Base-by-base conservation (phyloP, 2,888 invertebrate genomes). In the Drosophila merina region DNA sequence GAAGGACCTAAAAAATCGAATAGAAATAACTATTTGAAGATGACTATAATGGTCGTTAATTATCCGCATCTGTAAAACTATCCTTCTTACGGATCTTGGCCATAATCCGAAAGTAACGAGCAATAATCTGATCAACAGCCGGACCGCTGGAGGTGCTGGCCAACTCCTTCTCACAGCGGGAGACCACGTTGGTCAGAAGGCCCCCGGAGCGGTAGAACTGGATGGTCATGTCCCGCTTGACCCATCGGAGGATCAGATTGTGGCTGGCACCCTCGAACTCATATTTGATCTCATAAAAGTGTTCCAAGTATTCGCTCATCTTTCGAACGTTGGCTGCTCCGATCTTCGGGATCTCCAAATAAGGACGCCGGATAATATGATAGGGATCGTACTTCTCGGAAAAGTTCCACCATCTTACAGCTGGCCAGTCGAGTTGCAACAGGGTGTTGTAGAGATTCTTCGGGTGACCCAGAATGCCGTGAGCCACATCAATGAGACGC, bases 401-500 rank as follows among this genome's bases (percentile, higher is more conserved):
- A 57, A 79, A 91, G 54, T 87, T 82, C 9, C 75, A 72, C 30
- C 67, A 79, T 3, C 90, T 87, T 14, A 89, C 79, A 4, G 83
- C 74, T 0, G 86, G 79, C 87, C 90, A 89, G 64, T 89, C 77
- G 0, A 91, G 63, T 0, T 64, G 60, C 4, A 91, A 62, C 49
- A 89, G 57, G 1, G 91, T 91, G 51, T 91, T 85, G 64, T 91
- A 91, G 4, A 89, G 38, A 1, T 54, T 33, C 42, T 89, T 92
- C 0, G 91, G 90, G 64, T 90, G 88, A 0, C 91, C 91, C 25
- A 91, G 66, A 57, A 92, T 90, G 0, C 91, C 91, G 31, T 91
- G 91, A 2, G 83, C 70, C 0, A 89, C 75, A 69, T 90, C 90
- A 49, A 91, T 89, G 58, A 91, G 49, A 5, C 67, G 73, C 10